Conservation (phyloP, 2,797 vertebrate genomes). For the Phrynocephalus forsythii region DNA sequence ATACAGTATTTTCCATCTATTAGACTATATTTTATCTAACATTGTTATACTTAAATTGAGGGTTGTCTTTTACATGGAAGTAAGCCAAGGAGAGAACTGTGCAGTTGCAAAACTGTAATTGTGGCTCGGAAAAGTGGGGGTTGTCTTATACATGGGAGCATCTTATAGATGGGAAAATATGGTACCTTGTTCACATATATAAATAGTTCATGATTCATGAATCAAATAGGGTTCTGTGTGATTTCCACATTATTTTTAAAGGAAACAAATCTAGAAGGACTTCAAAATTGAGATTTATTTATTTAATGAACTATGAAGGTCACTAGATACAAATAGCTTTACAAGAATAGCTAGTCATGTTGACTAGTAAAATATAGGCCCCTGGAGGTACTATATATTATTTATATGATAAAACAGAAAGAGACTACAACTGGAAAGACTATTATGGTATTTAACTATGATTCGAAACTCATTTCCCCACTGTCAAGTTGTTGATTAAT, state of each 20-base stretch:
- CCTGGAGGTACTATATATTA: slow-evolving; percentile 1
- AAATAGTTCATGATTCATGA: not conserved
- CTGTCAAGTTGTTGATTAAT: not conserved
- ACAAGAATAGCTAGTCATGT: slow-evolving; percentile 20
- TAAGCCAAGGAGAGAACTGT: no score
- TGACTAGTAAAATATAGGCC: slow-evolving; percentile 21
- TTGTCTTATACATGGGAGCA: no score
- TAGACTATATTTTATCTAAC: no score
- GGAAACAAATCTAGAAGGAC: not conserved
- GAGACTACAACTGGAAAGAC: not conserved
- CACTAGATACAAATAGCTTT: slow-evolving; percentile 14
- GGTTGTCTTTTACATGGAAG: no score
- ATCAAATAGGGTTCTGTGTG: not conserved
- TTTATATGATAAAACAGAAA: slow-evolving; percentile 32
- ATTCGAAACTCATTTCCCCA: slow-evolving; percentile 1
- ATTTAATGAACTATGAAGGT: not conserved
- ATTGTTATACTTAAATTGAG: no score
- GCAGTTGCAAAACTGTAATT: no score
- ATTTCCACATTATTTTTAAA: not conserved
- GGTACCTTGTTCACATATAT: not conserved
- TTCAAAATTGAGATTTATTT: slow-evolving; percentile 14
- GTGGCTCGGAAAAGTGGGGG: no score
- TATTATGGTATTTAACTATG: slow-evolving; percentile 26
- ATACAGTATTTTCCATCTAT: not conserved
- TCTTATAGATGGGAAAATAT: no score